These are phyloP conservation scores for Nasonovia ribisnigri DNA, from an alignment of 2,888 invertebrate genomes.

Conservation along the genomic window DNA sequence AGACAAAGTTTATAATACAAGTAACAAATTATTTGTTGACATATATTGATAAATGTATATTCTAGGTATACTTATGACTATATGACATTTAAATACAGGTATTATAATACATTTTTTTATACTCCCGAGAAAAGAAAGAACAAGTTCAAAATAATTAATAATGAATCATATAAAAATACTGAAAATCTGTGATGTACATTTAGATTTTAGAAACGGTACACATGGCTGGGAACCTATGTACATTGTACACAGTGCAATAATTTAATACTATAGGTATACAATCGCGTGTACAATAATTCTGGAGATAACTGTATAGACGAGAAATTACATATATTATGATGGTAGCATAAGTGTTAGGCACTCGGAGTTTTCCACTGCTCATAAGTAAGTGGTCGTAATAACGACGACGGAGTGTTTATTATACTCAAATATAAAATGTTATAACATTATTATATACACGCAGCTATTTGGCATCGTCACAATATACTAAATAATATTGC, in stretches of 20 bases:
- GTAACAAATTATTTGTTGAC: background rate
- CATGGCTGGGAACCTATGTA: constrained; percentile 2
- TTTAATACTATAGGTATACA: background rate
- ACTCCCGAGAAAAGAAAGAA: background rate
- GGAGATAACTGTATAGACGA: constrained; percentile 45
- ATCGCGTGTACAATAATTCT: background rate
- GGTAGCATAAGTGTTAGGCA: constrained; percentile 1
- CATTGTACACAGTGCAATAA: background rate
- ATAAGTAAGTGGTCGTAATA: background rate
- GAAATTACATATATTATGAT: constrained; percentile 16
- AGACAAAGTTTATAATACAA: background rate
- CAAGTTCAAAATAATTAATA: background rate
- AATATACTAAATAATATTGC: constrained; percentile 19
- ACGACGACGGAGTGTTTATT: background rate
- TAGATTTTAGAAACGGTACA: constrained; percentile 30
- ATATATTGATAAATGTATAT: background rate
- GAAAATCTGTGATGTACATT: background rate
- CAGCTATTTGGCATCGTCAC: background rate
- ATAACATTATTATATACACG: background rate
- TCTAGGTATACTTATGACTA: background rate
- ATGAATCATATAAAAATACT: background rate
- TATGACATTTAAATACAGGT: background rate
- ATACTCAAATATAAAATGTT: background rate
- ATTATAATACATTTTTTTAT: background rate
- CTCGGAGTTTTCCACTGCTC: background rate